A percentile compares a stretch with the other conserved stretches of the same genome.
Conservation (phyloP, 2,888 invertebrate species). For the Drosophila imparisetae region DNA sequence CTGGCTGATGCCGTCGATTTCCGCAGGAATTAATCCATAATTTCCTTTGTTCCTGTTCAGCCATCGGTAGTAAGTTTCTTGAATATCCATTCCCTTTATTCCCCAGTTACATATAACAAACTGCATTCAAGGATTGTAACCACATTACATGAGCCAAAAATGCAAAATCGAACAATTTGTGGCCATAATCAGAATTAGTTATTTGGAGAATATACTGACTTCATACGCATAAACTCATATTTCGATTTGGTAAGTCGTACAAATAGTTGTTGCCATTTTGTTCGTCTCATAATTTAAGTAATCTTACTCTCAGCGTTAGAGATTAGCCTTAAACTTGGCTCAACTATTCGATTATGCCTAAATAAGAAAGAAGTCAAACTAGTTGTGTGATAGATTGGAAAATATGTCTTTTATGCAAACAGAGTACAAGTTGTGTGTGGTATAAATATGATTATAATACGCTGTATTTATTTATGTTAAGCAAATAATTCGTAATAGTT, state of each 20-base stretch:
- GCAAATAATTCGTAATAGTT: background rate
- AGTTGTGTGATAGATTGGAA: background rate
- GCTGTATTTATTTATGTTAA: background rate
- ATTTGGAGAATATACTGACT: too few species aligned
- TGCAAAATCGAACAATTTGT: too few species aligned
- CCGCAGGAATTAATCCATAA: background rate
- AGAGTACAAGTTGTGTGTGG: constrained; percentile 9
- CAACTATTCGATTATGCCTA: too few species aligned
- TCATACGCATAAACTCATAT: too few species aligned
- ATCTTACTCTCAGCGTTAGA: background rate
- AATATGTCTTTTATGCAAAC: constrained; percentile 10
- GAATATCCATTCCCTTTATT: background rate
- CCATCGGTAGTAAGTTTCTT: background rate
- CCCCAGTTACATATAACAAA: background rate
- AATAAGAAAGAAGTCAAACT: background rate
- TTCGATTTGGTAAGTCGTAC: too few species aligned
- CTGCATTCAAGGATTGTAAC: background rate
- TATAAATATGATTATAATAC: constrained; percentile 37
- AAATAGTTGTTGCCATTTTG: background rate
- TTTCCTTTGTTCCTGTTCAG: background rate
- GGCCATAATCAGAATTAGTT: too few species aligned
- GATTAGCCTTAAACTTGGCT: background rate
- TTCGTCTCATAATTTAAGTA: background rate
- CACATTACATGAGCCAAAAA: too few species aligned
- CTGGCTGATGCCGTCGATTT: background rate